These are phyloP conservation scores for Phoebastria nigripes DNA, from an alignment of 2,797 vertebrate genomes.

Conservation along the genomic window DNA sequence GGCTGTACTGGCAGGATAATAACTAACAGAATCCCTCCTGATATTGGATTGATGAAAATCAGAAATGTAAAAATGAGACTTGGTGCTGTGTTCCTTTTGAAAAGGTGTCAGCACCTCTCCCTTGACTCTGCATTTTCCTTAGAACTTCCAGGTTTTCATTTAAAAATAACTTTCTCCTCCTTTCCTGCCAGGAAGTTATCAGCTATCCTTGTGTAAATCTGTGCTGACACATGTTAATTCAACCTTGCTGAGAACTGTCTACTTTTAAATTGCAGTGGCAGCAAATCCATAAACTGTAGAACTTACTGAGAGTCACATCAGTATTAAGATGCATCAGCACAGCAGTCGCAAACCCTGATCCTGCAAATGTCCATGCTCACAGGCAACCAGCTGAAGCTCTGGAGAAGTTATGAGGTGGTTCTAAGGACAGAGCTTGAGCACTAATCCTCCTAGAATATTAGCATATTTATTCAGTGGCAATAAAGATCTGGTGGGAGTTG, in stretches of 20 bases:
- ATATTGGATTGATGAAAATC: neutral
- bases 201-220: conserved; percentile 38
- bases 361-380: neutral
- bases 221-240: conserved; percentile 56
- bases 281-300: conserved; percentile 34
- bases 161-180: conserved; percentile 7
- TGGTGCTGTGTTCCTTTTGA: neutral
- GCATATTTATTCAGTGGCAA: neutral
- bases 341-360: neutral
- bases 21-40: neutral
- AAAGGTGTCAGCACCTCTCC: neutral
- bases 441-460: neutral
- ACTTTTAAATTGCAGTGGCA: conserved; percentile 35
- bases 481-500: neutral
- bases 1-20: neutral
- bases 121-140: neutral
- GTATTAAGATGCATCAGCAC: neutral
- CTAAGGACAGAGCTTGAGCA: neutral
- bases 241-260: conserved; percentile 41
- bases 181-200: conserved; percentile 17
- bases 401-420: neutral
- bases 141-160: neutral
- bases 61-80: neutral
- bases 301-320: conserved; percentile 21
- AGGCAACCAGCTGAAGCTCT: neutral